A percentile compares a stretch with the other conserved stretches of the same genome.
phyloP scores from a whole-genome alignment of 2,797 vertebrate species.

The Myotis planiceps region DNA sequence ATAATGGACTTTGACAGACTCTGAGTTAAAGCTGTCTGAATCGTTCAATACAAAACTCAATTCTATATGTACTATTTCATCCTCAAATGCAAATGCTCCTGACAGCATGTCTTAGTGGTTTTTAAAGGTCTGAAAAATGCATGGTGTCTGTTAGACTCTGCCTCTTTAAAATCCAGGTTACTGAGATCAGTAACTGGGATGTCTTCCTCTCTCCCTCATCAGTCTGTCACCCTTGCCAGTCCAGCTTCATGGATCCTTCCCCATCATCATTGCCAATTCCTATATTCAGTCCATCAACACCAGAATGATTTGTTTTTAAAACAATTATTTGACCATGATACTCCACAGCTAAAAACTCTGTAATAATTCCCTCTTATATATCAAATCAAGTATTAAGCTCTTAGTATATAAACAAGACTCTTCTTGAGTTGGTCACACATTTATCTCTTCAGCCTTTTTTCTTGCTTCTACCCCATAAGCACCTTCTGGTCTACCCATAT shows the following conservation, averaged over 20 bases:
- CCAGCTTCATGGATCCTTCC: not conserved
- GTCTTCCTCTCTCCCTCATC: not conserved
- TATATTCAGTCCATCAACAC: not conserved
- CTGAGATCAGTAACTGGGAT: not conserved
- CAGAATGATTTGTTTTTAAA: not conserved
- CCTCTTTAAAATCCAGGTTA: constrained; percentile 38
- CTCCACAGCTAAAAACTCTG: not conserved
- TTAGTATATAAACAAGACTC: not conserved
- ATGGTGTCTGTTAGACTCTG: constrained; percentile 25
- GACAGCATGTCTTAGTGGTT: constrained; percentile 42
- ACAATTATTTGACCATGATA: not conserved
- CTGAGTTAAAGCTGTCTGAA: constrained; percentile 52
- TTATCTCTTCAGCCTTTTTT: not conserved
- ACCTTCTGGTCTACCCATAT: not conserved
- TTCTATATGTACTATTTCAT: constrained; percentile 59
- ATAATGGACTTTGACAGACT: constrained; percentile 63
- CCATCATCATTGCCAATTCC: not conserved
- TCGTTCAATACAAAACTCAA: constrained; percentile 56
- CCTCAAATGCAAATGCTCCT: constrained; percentile 40
- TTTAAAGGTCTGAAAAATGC: constrained; percentile 51
- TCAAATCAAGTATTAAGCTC: not conserved
- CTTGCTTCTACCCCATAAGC: not conserved
- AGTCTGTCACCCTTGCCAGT: not conserved
- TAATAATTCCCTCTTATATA: not conserved
- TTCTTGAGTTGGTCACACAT: not conserved